phyloP scores from a whole-genome alignment of 2,888 invertebrate genomes.

The Caenorhabditis becei region DNA sequence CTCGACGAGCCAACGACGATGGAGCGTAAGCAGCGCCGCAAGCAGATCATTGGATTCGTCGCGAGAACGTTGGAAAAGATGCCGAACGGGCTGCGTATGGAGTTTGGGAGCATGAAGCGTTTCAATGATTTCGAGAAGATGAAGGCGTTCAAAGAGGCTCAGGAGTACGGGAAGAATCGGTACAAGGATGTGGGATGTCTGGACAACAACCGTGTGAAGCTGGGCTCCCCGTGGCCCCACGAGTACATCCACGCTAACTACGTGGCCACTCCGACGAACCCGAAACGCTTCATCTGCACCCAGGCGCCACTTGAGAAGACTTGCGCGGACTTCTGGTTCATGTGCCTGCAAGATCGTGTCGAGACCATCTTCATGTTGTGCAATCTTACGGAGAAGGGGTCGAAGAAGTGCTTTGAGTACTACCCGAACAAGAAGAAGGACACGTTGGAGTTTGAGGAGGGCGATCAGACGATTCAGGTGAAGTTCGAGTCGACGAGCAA shows the following conservation, averaged over 20 bases:
- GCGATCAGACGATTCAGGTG: conserved; percentile 41
- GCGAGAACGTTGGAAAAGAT: conserved; percentile 58
- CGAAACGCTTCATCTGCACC: too few relatives aligned
- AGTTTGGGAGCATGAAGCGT: conserved; percentile 62
- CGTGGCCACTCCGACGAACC: conserved; percentile 57
- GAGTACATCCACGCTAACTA: conserved; percentile 72
- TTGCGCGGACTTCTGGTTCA: conserved; percentile 67
- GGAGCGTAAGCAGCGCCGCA: too few relatives aligned
- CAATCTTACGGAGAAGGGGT: conserved; percentile 64
- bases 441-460: conserved; percentile 48
- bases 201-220: conserved; percentile 64
- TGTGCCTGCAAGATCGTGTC: conserved; percentile 65
- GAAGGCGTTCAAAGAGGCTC: conserved; percentile 62
- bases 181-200: conserved; percentile 70
- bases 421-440: conserved; percentile 55
- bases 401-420: conserved; percentile 65
- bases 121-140: conserved; percentile 61
- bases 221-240: conserved; percentile 49
- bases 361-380: conserved; percentile 69
- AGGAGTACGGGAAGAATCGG: conserved; percentile 58
- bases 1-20: too few relatives aligned
- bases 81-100: conserved; percentile 55
- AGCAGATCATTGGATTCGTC: conserved; percentile 56
- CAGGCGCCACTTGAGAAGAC: conserved; percentile 70
- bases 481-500: conserved; percentile 25